Conservation (phyloP, 2,888 invertebrate species). For the Stegana nigrithorax region DNA sequence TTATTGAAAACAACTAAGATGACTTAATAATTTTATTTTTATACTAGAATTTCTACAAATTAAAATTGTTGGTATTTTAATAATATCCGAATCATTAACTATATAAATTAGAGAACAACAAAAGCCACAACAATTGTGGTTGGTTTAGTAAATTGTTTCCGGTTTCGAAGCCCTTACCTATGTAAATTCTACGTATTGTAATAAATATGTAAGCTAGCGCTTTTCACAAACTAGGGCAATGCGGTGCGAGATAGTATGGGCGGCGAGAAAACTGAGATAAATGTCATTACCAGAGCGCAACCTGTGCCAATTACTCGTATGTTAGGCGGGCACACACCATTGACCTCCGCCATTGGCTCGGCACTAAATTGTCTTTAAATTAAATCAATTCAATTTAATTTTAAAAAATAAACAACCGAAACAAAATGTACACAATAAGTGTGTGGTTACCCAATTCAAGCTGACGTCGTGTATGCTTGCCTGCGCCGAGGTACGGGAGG, state of each 20-base stretch:
- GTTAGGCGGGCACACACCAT: constrained; percentile 25
- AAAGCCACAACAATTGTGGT: too few relatives aligned
- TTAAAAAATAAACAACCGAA: constrained; percentile 33
- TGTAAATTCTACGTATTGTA: background rate
- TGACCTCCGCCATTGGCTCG: constrained; percentile 50
- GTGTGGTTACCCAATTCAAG: too few relatives aligned
- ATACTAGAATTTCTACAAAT: too few relatives aligned
- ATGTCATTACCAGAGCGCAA: constrained; percentile 54
- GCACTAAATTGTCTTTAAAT: constrained; percentile 49
- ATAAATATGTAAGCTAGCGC: background rate
- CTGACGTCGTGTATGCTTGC: too few relatives aligned
- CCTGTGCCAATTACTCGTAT: constrained; percentile 9
- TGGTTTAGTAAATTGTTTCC: background rate
- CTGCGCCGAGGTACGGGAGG: too few relatives aligned
- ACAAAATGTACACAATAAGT: too few relatives aligned
- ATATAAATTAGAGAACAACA: too few relatives aligned
- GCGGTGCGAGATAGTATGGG: constrained; percentile 16
- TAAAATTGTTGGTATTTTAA: too few relatives aligned
- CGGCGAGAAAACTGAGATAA: constrained; percentile 20
- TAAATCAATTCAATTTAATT: constrained; percentile 61
- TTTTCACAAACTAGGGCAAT: background rate
- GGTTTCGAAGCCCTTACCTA: background rate
- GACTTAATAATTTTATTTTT: too few relatives aligned
- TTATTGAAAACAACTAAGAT: too few relatives aligned
- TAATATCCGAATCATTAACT: too few relatives aligned